Evolutionary conservation across 37 sponge, comb jelly and placozoan species (phyloP).

Genomic region (Oscarella lobularis): DNA sequence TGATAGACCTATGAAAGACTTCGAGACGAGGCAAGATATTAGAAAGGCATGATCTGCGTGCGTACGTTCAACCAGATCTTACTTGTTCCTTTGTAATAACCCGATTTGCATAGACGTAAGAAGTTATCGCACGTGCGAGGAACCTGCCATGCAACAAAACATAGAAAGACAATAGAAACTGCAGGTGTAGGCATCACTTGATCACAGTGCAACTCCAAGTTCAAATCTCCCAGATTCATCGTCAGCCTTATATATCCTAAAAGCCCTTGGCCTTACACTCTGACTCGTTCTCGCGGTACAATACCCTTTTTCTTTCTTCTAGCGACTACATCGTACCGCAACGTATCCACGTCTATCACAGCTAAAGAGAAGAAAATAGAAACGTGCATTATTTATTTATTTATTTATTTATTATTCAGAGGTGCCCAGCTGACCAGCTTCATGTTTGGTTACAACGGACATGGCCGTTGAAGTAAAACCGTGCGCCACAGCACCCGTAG

Average conservation of each 20-base stretch:
- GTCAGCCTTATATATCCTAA: slow-evolving; percentile 70
- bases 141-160: slow-evolving; percentile 18
- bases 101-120: slow-evolving; percentile 46
- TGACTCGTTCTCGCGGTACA: too few relatives aligned
- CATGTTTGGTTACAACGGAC: slow-evolving; percentile 47
- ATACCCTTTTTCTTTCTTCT: not conserved
- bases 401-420: too few relatives aligned
- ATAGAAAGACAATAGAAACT: too few relatives aligned
- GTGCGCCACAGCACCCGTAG: slow-evolving; percentile 47
- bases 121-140: slow-evolving; percentile 86
- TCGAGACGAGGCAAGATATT: not conserved
- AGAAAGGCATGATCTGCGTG: too few relatives aligned
- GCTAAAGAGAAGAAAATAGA: slow-evolving; percentile 20
- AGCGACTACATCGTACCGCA: not conserved
- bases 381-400: not conserved
- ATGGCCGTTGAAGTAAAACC: slow-evolving; percentile 62
- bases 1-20: slow-evolving; percentile 87
- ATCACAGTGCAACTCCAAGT: slow-evolving; percentile 86
- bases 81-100: slow-evolving; percentile 81
- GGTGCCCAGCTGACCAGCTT: slow-evolving; percentile 44
- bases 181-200: slow-evolving; percentile 39
- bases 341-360: slow-evolving; percentile 32
- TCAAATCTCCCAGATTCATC: slow-evolving; percentile 73
- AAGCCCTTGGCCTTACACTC: too few relatives aligned
- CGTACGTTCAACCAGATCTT: too few relatives aligned